Conservation (phyloP, 1,140 invertebrate genomes). For the Cydia fagiglandana region DNA sequence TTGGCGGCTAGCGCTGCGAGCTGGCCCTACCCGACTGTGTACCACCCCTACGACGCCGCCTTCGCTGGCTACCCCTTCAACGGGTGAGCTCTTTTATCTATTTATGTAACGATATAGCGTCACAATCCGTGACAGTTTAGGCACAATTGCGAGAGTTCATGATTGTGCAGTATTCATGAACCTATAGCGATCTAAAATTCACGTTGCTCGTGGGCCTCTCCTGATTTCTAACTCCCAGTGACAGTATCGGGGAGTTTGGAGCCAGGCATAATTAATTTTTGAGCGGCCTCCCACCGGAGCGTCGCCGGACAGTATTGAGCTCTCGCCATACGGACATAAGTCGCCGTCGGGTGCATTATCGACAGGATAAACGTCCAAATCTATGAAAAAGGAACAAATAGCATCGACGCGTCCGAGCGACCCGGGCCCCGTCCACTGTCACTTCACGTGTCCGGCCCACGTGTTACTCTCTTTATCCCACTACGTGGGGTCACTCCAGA, state of each 20-base stretch:
- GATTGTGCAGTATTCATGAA: slow-evolving; percentile 13
- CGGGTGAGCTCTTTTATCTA: slow-evolving; percentile 85
- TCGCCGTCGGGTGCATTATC: slow-evolving; percentile 45
- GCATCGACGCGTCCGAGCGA: slow-evolving; percentile 35
- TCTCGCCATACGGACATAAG: slow-evolving; percentile 38
- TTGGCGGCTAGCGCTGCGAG: slow-evolving; percentile 88
- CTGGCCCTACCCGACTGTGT: slow-evolving; percentile 93
- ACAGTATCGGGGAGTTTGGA: slow-evolving; percentile 40
- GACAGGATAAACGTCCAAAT: slow-evolving; percentile 51
- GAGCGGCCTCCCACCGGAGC: slow-evolving; percentile 35
- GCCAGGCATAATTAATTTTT: slow-evolving; percentile 57
- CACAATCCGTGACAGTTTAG: slow-evolving; percentile 20
- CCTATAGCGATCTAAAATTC: slow-evolving; percentile 36
- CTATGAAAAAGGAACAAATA: slow-evolving; percentile 50
- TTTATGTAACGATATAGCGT: slow-evolving; percentile 26
- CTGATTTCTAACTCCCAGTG: slow-evolving; percentile 35
- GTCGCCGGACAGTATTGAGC: slow-evolving; percentile 33
- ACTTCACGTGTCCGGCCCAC: slow-evolving; percentile 39
- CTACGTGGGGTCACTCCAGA: slow-evolving; percentile 15
- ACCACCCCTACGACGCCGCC: slow-evolving; percentile 93
- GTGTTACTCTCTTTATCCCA: slow-evolving; percentile 35
- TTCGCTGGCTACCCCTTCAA: slow-evolving; percentile 95
- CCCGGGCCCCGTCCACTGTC: slow-evolving; percentile 39
- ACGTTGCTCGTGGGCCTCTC: slow-evolving; percentile 34
- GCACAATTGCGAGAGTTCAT: background rate